phyloP scores from a whole-genome alignment of 2,797 vertebrate genomes.

The Eospalax fontanierii region DNA sequence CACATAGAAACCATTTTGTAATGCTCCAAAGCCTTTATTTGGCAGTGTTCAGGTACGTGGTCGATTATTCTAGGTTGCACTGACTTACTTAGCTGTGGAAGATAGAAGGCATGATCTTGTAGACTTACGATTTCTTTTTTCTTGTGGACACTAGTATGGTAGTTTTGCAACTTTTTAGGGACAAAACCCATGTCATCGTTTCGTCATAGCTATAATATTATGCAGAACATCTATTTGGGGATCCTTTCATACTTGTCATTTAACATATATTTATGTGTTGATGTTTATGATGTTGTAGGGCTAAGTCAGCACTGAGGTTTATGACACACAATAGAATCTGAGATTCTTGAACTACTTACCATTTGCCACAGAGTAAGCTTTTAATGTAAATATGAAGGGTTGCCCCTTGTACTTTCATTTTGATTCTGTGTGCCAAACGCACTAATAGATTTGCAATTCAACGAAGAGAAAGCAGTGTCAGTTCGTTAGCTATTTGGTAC shows the following conservation, averaged over 20 bases:
- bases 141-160: not conserved
- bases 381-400: not conserved
- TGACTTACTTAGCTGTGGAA: not conserved
- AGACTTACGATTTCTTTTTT: not conserved
- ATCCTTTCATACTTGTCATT: not conserved
- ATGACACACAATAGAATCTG: not conserved
- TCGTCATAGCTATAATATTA: constrained; percentile 29
- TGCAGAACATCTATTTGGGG: not conserved
- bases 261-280: not conserved
- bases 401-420: not conserved
- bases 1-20: not conserved
- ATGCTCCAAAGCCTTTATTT: not conserved
- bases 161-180: not conserved
- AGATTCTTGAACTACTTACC: not conserved
- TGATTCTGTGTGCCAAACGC: not conserved
- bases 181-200: not conserved
- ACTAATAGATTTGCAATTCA: not conserved
- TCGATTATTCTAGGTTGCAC: not conserved
- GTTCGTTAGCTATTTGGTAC: not conserved
- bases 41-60: not conserved
- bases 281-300: not conserved
- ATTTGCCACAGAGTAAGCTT: not conserved
- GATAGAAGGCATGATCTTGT: not conserved
- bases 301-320: not conserved
- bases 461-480: not conserved